Evolutionary conservation across 2,888 invertebrate species (phyloP).

Genomic region (Protonemura montana): DNA sequence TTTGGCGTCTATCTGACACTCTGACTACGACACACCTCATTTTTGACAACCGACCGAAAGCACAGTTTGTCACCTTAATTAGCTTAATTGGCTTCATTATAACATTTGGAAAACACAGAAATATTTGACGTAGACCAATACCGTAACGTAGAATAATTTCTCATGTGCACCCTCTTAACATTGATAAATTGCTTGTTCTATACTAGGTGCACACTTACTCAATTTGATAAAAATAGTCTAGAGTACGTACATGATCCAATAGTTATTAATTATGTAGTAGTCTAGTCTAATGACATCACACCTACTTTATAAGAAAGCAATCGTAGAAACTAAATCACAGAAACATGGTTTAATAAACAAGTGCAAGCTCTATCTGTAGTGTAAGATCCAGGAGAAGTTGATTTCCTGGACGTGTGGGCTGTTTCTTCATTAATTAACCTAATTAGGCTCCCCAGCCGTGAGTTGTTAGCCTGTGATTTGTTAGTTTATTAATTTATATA

Average conservation of each 20-base stretch:
- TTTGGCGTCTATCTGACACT: too few species aligned
- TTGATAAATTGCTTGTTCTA: too few species aligned
- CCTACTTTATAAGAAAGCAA: too few species aligned
- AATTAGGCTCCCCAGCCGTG: not conserved
- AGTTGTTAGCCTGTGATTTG: not conserved
- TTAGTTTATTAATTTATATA: not conserved
- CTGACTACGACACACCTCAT: too few species aligned
- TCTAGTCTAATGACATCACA: too few species aligned
- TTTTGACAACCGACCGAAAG: too few species aligned
- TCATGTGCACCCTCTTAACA: not conserved
- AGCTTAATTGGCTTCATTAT: not conserved
- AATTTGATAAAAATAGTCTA: too few species aligned
- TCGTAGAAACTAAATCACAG: not conserved
- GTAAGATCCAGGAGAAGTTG: not conserved
- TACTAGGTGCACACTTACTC: too few species aligned
- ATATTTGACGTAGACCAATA: not conserved
- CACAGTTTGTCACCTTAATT: not conserved
- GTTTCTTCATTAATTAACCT: not conserved
- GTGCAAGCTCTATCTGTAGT: not conserved
- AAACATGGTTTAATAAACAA: not conserved
- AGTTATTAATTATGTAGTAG: too few species aligned
- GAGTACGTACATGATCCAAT: too few species aligned
- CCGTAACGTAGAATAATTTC: not conserved
- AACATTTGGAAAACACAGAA: not conserved
- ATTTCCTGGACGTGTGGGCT: not conserved